Evolutionary conservation across 2,113 vertebrate genomes (phyloP).

Genomic region (Leptocoma aspasia): DNA sequence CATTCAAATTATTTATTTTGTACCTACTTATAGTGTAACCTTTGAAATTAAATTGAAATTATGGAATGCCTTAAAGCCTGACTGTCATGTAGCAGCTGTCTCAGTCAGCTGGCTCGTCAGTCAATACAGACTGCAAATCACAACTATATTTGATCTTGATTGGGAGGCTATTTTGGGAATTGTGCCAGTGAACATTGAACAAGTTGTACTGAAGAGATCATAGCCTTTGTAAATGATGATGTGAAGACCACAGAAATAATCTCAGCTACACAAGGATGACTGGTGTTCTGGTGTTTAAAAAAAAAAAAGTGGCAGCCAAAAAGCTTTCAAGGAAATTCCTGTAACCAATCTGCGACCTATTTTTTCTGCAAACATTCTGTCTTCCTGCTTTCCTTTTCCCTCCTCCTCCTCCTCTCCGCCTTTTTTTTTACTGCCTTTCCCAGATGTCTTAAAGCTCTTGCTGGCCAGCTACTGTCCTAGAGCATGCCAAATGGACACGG

Average conservation of each 20-base stretch:
- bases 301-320: neutral
- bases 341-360: neutral
- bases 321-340: neutral
- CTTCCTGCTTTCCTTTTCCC: neutral
- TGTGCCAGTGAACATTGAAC: neutral
- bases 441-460: neutral
- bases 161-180: constrained; percentile 39
- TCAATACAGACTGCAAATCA: constrained; percentile 39
- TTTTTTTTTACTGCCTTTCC: neutral
- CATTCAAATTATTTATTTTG: constrained; percentile 50
- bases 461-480: neutral
- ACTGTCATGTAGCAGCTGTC: constrained; percentile 46
- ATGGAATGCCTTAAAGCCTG: constrained; percentile 29
- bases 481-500: neutral
- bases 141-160: constrained; percentile 33
- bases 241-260: neutral
- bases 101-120: constrained; percentile 50
- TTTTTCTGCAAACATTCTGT: neutral
- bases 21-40: neutral
- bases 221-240: neutral
- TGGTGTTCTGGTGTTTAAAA: neutral
- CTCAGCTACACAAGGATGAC: neutral
- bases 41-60: constrained; percentile 57
- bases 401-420: rapidly evolving
- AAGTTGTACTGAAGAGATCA: constrained; percentile 16